phyloP scores from a whole-genome alignment of 2,797 vertebrate species.

The Nyctalus aviator region DNA sequence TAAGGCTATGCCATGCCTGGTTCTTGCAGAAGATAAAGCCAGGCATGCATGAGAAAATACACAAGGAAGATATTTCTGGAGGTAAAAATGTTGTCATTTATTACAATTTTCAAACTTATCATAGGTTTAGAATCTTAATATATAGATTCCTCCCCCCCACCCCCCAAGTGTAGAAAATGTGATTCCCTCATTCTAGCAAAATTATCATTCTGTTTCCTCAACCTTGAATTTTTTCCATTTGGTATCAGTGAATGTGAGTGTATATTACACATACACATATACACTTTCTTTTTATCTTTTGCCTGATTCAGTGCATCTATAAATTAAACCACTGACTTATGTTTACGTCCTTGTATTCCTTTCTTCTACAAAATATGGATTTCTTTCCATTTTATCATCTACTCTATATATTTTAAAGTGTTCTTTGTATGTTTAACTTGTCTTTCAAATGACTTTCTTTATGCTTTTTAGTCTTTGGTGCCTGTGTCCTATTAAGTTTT shows the following conservation, averaged over 20 bases:
- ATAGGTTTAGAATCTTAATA: background rate
- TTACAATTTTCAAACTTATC: conserved; percentile 19
- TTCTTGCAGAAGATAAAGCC: conserved; percentile 29
- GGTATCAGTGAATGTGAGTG: background rate
- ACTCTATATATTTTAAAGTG: conserved; percentile 52
- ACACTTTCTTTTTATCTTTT: conserved; percentile 47
- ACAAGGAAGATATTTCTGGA: conserved; percentile 22
- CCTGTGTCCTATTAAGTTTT: conserved; percentile 20
- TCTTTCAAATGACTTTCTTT: conserved; percentile 42
- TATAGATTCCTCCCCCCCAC: background rate
- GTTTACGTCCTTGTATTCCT: conserved; percentile 41
- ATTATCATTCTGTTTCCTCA: conserved; percentile 25
- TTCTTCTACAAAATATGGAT: background rate
- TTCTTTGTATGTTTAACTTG: background rate
- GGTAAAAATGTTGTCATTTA: conserved; percentile 57
- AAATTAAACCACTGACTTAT: conserved; percentile 34
- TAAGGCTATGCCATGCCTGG: background rate
- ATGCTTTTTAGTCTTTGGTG: background rate
- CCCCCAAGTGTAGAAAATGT: background rate
- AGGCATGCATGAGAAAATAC: conserved; percentile 14
- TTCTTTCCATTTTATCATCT: conserved; percentile 54
- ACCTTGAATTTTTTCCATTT: conserved; percentile 14
- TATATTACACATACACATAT: background rate
- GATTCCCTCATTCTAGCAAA: conserved; percentile 40
- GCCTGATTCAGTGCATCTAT: background rate